These are phyloP conservation scores for Hemicrepidius hirtus DNA, from an alignment of 2,888 invertebrate genomes.

Conservation along the genomic window DNA sequence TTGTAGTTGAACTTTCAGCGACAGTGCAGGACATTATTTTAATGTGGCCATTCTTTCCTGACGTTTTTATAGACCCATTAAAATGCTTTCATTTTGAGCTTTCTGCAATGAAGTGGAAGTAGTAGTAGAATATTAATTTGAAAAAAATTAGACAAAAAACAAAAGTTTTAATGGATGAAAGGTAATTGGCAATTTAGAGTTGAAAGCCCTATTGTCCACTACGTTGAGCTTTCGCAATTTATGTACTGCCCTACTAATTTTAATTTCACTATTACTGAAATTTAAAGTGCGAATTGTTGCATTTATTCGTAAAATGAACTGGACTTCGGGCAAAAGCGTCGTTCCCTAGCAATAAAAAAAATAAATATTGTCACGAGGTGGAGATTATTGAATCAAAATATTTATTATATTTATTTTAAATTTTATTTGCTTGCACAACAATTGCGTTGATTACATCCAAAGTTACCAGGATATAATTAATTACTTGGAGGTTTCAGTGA, in stretches of 20 bases:
- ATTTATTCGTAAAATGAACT: no score
- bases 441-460: no score
- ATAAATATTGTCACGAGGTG: no score
- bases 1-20: constrained; percentile 47
- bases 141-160: constrained; percentile 16
- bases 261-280: no score
- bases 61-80: constrained; percentile 46
- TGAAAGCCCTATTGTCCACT: background rate
- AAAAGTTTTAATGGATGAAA: background rate
- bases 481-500: no score
- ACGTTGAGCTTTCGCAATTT: background rate
- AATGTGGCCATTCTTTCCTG: constrained; percentile 46
- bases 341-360: no score
- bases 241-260: background rate
- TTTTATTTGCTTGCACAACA: no score
- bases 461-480: no score
- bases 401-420: no score
- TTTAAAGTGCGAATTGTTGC: no score
- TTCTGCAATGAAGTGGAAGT: constrained; percentile 33
- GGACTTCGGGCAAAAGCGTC: no score
- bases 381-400: no score
- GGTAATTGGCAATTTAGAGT: constrained; percentile 17
- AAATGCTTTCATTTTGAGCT: constrained; percentile 42
- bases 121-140: constrained; percentile 28
- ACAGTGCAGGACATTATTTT: constrained; percentile 41